Conservation (phyloP, 2,888 invertebrate genomes). For the Aradus depressus region DNA sequence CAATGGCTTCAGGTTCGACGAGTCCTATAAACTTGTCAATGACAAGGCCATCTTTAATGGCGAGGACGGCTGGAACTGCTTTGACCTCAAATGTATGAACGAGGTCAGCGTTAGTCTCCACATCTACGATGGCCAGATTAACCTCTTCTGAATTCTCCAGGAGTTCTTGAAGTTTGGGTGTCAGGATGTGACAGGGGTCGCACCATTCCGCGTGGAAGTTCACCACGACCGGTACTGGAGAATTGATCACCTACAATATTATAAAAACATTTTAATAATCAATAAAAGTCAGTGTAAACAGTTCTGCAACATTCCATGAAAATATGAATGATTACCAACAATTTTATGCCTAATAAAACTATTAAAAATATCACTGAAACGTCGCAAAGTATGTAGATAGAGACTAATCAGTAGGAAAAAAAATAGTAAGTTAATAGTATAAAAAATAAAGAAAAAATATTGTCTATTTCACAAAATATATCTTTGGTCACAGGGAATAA, state of each 20-base stretch:
- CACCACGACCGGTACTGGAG: conserved; percentile 72
- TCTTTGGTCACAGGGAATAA: too few relatives aligned
- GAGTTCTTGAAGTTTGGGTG: conserved; percentile 67
- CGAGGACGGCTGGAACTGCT: conserved; percentile 41
- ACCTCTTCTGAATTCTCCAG: conserved; percentile 59
- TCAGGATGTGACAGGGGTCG: conserved; percentile 76
- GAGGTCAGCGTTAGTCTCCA: conserved; percentile 68
- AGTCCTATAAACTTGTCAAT: conserved; percentile 80
- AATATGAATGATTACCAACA: too few relatives aligned
- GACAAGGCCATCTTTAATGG: conserved; percentile 68
- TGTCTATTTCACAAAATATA: too few relatives aligned
- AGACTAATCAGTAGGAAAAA: too few relatives aligned
- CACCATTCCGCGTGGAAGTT: conserved; percentile 89
- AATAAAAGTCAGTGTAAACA: conserved; percentile 2
- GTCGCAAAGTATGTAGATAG: too few relatives aligned
- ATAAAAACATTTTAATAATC: conserved; percentile 17
- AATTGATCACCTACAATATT: conserved; percentile 60
- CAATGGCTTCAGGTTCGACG: conserved; percentile 71
- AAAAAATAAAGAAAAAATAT: too few relatives aligned
- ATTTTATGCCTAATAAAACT: too few relatives aligned
- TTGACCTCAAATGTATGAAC: conserved; percentile 55
- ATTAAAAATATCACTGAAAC: too few relatives aligned
- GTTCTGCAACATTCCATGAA: too few relatives aligned
- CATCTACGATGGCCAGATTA: conserved; percentile 70
- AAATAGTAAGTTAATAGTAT: too few relatives aligned